phyloP scores from a whole-genome alignment of 2,888 invertebrate genomes.

The Cephalotes varians region DNA sequence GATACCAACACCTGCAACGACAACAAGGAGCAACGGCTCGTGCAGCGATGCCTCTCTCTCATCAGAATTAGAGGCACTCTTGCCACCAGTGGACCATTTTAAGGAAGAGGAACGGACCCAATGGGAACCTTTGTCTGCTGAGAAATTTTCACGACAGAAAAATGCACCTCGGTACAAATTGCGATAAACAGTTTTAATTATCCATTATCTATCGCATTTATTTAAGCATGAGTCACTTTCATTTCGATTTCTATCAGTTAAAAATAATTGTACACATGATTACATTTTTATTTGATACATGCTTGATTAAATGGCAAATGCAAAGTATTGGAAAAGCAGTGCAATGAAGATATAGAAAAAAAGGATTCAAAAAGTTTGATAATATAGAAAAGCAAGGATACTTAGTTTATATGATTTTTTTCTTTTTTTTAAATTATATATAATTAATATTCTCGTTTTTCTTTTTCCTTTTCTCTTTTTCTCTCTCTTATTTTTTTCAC shows the following conservation, averaged over 20 bases:
- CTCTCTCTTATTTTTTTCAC: background rate
- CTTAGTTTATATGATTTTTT: background rate
- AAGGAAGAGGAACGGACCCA: slow-evolving; percentile 87
- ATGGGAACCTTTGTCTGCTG: slow-evolving; percentile 87
- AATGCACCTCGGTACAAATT: slow-evolving; percentile 83
- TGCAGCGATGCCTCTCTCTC: slow-evolving; percentile 85
- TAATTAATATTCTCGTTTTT: background rate
- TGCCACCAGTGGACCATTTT: slow-evolving; percentile 84
- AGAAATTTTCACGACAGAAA: slow-evolving; percentile 84
- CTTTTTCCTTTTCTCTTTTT: background rate
- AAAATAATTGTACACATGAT: background rate
- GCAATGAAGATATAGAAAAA: background rate
- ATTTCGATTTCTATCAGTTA: background rate
- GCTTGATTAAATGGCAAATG: background rate
- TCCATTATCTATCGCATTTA: background rate
- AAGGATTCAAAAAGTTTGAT: background rate
- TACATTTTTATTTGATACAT: background rate
- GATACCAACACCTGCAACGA: slow-evolving; percentile 79
- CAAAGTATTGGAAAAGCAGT: background rate
- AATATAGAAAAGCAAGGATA: background rate
- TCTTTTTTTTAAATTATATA: background rate
- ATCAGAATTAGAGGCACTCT: slow-evolving; percentile 86
- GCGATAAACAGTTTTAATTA: background rate
- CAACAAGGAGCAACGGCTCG: slow-evolving; percentile 88
- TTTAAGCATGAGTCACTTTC: background rate